phyloP scores from a whole-genome alignment of 1,140 invertebrate species.

The Choristoneura fumiferana region DNA sequence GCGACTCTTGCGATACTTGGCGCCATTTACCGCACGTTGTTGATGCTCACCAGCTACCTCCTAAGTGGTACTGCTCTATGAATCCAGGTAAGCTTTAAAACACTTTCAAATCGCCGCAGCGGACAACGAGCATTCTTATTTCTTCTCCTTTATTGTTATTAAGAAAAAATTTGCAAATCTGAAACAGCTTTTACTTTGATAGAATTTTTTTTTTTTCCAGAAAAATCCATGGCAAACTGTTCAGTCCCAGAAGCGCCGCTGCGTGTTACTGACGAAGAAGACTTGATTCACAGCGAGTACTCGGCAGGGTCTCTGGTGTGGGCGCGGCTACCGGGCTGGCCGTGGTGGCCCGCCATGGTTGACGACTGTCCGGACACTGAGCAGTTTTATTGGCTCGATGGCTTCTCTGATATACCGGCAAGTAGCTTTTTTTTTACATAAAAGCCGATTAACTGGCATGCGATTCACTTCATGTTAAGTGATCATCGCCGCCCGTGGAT shows the following conservation, averaged over 20 bases:
- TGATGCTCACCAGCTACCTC: slow-evolving; percentile 80
- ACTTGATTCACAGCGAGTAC: slow-evolving; percentile 79
- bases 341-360: slow-evolving; percentile 87
- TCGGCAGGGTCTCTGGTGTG: slow-evolving; percentile 83
- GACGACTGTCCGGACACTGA: slow-evolving; percentile 84
- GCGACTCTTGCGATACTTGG: slow-evolving; percentile 80
- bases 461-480: too few species aligned
- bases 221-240: slow-evolving; percentile 74
- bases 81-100: slow-evolving; percentile 73
- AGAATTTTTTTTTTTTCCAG: slow-evolving; percentile 53
- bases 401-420: slow-evolving; percentile 77
- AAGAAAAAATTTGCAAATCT: too few species aligned
- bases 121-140: too few species aligned
- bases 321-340: slow-evolving; percentile 80
- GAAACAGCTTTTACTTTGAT: background rate
- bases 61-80: slow-evolving; percentile 82
- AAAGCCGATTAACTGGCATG: too few species aligned
- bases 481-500: too few species aligned
- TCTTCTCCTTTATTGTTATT: too few species aligned
- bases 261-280: slow-evolving; percentile 63
- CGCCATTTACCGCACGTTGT: slow-evolving; percentile 77
- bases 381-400: slow-evolving; percentile 79
- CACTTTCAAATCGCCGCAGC: background rate
- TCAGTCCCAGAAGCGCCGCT: slow-evolving; percentile 66
- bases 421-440: slow-evolving; percentile 37